These are phyloP conservation scores for Anastrepha obliqua DNA, from an alignment of 1,140 invertebrate species.

Conservation along the genomic window DNA sequence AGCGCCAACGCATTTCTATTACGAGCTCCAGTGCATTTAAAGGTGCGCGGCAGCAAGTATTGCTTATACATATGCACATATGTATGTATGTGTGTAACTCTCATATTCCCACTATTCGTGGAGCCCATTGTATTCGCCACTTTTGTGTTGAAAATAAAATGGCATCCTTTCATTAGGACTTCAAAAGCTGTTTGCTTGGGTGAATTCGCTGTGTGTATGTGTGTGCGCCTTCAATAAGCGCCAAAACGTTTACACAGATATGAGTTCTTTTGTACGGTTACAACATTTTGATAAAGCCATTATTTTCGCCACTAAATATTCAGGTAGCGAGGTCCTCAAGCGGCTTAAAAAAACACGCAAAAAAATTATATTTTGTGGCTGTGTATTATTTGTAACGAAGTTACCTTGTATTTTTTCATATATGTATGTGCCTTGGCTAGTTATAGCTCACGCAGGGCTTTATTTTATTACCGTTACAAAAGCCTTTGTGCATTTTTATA, in stretches of 20 bases:
- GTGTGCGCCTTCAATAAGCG: background rate
- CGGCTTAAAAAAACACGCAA: background rate
- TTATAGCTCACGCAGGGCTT: background rate
- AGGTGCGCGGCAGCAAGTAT: background rate
- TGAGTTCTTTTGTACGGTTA: background rate
- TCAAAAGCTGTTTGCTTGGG: slow-evolving; percentile 9
- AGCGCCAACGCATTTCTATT: background rate
- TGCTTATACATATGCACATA: too few relatives aligned
- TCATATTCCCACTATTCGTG: background rate
- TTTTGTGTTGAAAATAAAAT: slow-evolving; percentile 28
- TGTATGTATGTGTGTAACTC: background rate
- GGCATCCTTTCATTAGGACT: slow-evolving; percentile 33
- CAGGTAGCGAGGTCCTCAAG: background rate
- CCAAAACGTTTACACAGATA: background rate
- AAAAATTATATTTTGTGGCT: background rate
- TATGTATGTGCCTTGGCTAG: background rate
- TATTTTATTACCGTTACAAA: slow-evolving; percentile 41
- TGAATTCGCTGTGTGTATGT: background rate
- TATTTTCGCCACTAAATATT: background rate
- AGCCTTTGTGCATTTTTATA: slow-evolving; percentile 21
- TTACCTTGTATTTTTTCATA: background rate
- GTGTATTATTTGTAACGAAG: background rate
- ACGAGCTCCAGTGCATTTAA: background rate
- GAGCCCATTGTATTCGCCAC: background rate
- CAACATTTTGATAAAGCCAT: slow-evolving; percentile 3